phyloP scores from a whole-genome alignment of 2,113 vertebrate genomes.

The Albula goreensis region DNA sequence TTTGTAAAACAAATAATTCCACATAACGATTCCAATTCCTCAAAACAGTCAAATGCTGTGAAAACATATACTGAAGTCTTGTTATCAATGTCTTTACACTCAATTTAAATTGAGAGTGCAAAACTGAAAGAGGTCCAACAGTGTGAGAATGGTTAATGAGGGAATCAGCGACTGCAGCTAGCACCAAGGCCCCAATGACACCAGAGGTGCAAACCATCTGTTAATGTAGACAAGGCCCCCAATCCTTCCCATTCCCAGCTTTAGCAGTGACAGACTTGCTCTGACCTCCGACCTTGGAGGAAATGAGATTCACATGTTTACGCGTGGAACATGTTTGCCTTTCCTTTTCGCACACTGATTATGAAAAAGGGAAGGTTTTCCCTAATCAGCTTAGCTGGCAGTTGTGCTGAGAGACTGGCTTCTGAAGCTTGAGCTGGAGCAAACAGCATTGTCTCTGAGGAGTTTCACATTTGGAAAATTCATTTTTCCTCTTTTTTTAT shows the following conservation, averaged over 20 bases:
- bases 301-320: slow-evolving; percentile 3
- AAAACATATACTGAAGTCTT: neutral
- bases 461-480: neutral
- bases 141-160: neutral
- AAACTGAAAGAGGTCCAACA: neutral
- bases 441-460: neutral
- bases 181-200: neutral
- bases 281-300: slow-evolving; percentile 11
- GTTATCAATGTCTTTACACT: neutral
- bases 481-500: neutral
- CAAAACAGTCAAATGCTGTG: neutral
- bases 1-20: neutral
- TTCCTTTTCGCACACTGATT: neutral
- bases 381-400: slow-evolving; percentile 1
- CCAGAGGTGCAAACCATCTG: slow-evolving; percentile 21
- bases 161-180: neutral
- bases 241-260: neutral
- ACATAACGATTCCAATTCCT: neutral
- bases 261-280: neutral
- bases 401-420: neutral
- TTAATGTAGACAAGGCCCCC: neutral
- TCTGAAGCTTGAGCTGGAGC: neutral
- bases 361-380: neutral
- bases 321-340: neutral
- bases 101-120: neutral